phyloP scores from a whole-genome alignment of 2,797 vertebrate species.

The Gadopsis bispinosus region DNA sequence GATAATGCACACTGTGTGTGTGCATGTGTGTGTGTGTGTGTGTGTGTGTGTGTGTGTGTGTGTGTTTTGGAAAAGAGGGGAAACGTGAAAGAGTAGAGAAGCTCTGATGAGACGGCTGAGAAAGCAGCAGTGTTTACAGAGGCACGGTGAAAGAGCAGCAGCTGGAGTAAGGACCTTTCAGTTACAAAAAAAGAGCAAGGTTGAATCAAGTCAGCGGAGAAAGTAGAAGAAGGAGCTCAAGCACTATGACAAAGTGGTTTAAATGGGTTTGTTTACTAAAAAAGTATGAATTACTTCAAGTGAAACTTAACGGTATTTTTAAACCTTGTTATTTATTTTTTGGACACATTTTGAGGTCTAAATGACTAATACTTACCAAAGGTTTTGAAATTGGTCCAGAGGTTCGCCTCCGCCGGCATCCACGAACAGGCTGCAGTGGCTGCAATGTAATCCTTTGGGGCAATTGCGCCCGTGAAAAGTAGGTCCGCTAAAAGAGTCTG shows the following conservation, averaged over 20 bases:
- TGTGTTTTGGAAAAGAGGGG: slow-evolving; percentile 29
- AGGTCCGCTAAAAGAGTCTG: too few species aligned
- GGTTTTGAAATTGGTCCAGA: too few species aligned
- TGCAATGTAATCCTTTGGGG: too few species aligned
- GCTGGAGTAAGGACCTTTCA: slow-evolving; percentile 60
- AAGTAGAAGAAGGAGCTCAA: not conserved
- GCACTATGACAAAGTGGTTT: not conserved
- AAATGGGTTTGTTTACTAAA: not conserved
- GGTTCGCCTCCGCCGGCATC: too few species aligned
- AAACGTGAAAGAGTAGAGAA: slow-evolving; percentile 37
- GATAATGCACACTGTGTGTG: slow-evolving; percentile 54
- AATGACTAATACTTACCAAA: too few species aligned
- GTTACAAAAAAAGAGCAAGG: slow-evolving; percentile 27
- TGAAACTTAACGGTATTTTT: too few species aligned
- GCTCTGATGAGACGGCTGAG: slow-evolving; percentile 49
- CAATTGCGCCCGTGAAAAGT: too few species aligned
- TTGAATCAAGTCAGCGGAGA: slow-evolving; percentile 21
- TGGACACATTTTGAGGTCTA: too few species aligned
- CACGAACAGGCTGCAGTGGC: too few species aligned
- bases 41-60: slow-evolving; percentile 5
- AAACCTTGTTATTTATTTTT: too few species aligned
- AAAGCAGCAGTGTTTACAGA: slow-evolving; percentile 62
- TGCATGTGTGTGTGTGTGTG: slow-evolving; percentile 16
- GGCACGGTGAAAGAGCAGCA: slow-evolving; percentile 54
- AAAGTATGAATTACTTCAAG: not conserved